A percentile compares a stretch with the other conserved stretches of the same genome.
These are phyloP conservation scores for Gobius niger DNA, from an alignment of 2,113 vertebrate genomes.

Conservation along the genomic window DNA sequence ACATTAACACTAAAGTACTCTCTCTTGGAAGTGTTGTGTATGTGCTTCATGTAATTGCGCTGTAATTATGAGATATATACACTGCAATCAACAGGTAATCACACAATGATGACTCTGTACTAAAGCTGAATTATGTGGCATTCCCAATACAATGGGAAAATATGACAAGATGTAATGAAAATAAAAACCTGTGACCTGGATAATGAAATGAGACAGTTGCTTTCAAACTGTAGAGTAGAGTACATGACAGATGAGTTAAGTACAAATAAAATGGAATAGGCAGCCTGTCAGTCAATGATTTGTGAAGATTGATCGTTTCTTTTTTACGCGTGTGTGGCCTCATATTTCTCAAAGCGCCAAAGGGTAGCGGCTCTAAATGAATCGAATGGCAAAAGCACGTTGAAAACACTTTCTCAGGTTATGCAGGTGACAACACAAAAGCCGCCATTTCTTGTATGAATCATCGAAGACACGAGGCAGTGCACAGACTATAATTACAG, in stretches of 20 bases:
- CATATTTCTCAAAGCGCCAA: not conserved
- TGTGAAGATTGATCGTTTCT: not conserved
- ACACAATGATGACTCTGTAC: not conserved
- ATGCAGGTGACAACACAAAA: slow-evolving; percentile 12
- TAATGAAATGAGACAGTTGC: not conserved
- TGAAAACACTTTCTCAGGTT: slow-evolving; percentile 15
- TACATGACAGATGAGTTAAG: not conserved
- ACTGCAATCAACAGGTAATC: not conserved
- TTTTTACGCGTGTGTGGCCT: not conserved
- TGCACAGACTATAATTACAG: slow-evolving; percentile 37
- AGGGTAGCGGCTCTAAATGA: slow-evolving; percentile 4
- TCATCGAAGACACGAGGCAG: not conserved
- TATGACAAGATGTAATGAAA: not conserved
- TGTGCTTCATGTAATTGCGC: too few relatives aligned
- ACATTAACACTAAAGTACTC: too few relatives aligned
- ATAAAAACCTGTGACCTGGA: not conserved
- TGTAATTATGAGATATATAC: not conserved
- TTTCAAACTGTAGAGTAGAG: not conserved
- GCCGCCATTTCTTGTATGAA: slow-evolving; percentile 20
- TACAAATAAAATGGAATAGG: not conserved
- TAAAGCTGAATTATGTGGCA: not conserved
- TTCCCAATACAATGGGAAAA: not conserved
- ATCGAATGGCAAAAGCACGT: slow-evolving; percentile 9
- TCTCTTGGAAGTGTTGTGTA: too few relatives aligned
- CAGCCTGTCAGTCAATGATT: not conserved